These are phyloP conservation scores for Prolemur simus DNA, from an alignment of 2,113 vertebrate species.

Conservation along the genomic window DNA sequence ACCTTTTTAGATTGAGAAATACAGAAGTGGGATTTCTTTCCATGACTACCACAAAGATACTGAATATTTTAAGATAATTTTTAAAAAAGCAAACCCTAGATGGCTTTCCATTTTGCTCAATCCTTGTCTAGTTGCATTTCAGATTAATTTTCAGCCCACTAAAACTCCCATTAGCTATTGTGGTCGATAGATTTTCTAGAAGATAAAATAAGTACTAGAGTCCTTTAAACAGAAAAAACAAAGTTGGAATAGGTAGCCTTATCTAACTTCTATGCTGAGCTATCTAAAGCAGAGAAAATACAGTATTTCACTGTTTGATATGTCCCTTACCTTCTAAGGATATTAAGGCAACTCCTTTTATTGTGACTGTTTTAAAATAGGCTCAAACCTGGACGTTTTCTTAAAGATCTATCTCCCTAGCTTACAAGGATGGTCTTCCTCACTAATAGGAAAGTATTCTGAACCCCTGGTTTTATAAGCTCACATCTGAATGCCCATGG, in stretches of 20 bases:
- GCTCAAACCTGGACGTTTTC: not conserved
- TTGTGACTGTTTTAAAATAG: conserved; percentile 24
- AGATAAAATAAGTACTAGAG: conserved; percentile 26
- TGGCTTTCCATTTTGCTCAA: not conserved
- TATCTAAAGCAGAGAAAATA: conserved; percentile 41
- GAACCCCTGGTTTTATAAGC: not conserved
- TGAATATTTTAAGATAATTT: conserved; percentile 19
- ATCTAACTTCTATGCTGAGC: not conserved
- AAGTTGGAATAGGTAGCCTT: not conserved
- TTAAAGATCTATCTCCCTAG: not conserved
- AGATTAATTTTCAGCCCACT: conserved; percentile 14
- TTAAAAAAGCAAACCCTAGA: not conserved
- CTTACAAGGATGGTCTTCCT: not conserved
- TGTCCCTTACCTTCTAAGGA: not conserved
- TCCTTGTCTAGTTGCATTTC: not conserved
- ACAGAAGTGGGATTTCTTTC: conserved; percentile 14
- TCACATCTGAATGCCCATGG: not conserved
- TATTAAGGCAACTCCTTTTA: conserved; percentile 11
- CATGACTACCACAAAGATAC: not conserved
- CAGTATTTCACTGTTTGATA: not conserved
- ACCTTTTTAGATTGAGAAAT: conserved; percentile 53
- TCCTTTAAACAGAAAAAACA: conserved; percentile 22
- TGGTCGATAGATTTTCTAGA: not conserved
- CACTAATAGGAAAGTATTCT: not conserved
- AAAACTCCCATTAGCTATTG: not conserved